Percentiles rank a stretch among this genome's conserved stretches.
Evolutionary conservation across 2,797 vertebrate genomes (phyloP).

Genomic region (Neostethus bicornis): DNA sequence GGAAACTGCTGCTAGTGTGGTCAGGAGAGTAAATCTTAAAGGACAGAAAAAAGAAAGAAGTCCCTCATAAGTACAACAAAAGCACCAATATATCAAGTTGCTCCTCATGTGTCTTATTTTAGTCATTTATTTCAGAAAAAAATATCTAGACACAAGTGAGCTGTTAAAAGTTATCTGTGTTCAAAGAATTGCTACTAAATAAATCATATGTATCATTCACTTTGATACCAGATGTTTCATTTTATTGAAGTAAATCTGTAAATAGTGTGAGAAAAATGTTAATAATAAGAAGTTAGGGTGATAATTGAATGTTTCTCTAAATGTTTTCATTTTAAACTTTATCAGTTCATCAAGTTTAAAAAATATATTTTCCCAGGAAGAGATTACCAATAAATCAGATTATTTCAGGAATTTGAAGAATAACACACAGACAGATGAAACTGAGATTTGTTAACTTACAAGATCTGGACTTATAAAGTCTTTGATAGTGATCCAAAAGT

Average conservation of each 20-base stretch:
- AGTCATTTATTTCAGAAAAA: conserved; percentile 47
- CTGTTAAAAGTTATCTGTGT: conserved; percentile 52
- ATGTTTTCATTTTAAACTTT: background rate
- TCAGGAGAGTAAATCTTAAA: conserved; percentile 98
- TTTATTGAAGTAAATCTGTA: conserved; percentile 1
- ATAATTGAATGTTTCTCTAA: background rate
- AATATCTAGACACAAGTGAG: conserved; percentile 57
- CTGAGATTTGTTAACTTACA: background rate
- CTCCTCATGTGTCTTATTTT: background rate
- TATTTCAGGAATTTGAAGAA: background rate
- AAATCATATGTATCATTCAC: conserved; percentile 33
- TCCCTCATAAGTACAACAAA: conserved; percentile 32
- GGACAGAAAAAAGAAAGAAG: conserved; percentile 44
- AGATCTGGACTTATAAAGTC: background rate
- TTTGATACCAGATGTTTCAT: conserved; percentile 28
- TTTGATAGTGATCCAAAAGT: background rate
- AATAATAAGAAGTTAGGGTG: background rate
- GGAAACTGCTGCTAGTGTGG: conserved; percentile 99
- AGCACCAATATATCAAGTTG: background rate
- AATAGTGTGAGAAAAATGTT: background rate
- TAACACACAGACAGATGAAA: background rate
- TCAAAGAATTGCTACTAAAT: conserved; percentile 41
- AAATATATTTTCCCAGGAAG: background rate
- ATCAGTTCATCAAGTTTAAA: background rate
- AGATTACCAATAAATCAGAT: background rate